Base-by-base conservation (phyloP, 2,113 vertebrate species). In the Mionectes macconnelli region DNA sequence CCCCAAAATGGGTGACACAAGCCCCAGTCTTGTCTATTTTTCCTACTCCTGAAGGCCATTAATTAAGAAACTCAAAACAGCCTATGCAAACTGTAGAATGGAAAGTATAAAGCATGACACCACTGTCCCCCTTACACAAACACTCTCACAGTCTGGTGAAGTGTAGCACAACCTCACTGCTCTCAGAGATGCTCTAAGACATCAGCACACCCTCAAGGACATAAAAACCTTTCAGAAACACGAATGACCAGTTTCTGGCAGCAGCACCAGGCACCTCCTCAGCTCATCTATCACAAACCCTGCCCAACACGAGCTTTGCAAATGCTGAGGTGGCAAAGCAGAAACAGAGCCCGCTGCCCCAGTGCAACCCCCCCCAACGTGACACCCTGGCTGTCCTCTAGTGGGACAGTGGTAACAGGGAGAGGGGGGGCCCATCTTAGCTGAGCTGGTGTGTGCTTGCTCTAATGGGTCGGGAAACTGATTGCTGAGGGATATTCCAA, bases 361-460 rank as follows among this genome's bases (percentile, higher is more conserved):
- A 1, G 14, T 60, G 39, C 3, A 3, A 81, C 28, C 10, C 30
- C 14, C 14, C n/a, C 2, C 2, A 0, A 13, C 4, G 0, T 8
- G 37, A 53, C 8, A 40, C 3, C 9, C 16, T 0, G 0, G 3
- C 15, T 57, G 18, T 70, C 12, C 21, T 57, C 20, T 0, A 0
- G 31, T 0, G 2, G 28, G 45, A 8, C 1, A 7, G 22, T 0
- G 1, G 22, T 28, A 7, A 23, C 0, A 1, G 55, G 23, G 15
- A 37, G 8, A 0, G 0, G 17, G 35, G 47, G 39, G 6, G 4
- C 6, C 7, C 2, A 2, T 42, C 67, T n/a, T 52, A 53, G 89
- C 37, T 66, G 78, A 74, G 78, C 33, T 74, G 40, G 30, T 7
- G 22, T 0, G 0, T 44, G 21, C 31, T 78, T 50, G 30, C 42